phyloP scores from a whole-genome alignment of 2,888 invertebrate species.

The Heteromurus nitidus region DNA sequence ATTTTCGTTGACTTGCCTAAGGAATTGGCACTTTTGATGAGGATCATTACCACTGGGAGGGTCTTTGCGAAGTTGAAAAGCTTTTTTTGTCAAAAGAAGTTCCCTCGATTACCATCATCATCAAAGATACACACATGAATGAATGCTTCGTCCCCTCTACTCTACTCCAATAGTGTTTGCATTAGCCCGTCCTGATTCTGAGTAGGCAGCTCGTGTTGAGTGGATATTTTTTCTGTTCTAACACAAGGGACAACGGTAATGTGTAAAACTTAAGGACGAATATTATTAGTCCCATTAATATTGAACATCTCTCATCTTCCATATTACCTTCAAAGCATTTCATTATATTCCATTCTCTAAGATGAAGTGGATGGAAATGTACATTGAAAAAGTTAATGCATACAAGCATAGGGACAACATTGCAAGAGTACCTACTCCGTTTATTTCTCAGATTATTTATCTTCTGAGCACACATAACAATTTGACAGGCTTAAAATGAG shows the following conservation, averaged over 20 bases:
- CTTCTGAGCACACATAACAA: slow-evolving; percentile 19
- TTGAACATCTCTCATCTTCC: background rate
- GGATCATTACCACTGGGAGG: slow-evolving; percentile 42
- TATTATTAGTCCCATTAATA: slow-evolving; percentile 18
- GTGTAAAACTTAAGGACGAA: slow-evolving; percentile 20
- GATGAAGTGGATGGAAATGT: background rate
- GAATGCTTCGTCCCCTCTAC: background rate
- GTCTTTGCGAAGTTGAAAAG: slow-evolving; percentile 38
- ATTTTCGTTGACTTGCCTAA: slow-evolving; percentile 29
- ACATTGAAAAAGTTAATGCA: background rate
- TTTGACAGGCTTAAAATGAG: slow-evolving; percentile 51
- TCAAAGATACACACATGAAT: background rate
- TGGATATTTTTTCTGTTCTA: background rate
- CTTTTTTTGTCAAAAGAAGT: background rate
- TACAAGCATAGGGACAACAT: background rate
- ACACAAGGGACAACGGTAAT: background rate
- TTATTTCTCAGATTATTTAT: slow-evolving; percentile 28
- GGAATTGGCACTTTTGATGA: slow-evolving; percentile 52
- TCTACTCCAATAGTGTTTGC: background rate
- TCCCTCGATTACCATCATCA: slow-evolving; percentile 7
- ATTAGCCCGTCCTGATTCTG: background rate
- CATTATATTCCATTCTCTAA: background rate
- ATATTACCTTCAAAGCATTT: slow-evolving; percentile 9
- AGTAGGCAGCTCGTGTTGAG: slow-evolving; percentile 2
- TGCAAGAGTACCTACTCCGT: too few species aligned